Percentiles rank a stretch among this genome's conserved stretches.
Conservation (phyloP, 2,113 vertebrate genomes). For the Agelaius phoeniceus region DNA sequence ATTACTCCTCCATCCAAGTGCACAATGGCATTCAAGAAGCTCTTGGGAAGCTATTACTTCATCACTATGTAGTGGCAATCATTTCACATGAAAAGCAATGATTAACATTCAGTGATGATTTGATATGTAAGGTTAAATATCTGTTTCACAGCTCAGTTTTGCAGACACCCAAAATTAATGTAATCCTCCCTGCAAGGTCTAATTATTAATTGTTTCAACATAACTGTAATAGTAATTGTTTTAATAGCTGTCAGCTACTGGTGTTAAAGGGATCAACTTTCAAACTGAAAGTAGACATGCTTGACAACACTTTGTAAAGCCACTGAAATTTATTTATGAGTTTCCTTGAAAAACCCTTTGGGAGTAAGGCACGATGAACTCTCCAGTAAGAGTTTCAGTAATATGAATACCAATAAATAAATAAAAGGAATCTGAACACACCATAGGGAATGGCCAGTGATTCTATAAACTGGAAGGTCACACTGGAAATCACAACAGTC, state of each 20-base stretch:
- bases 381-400: neutral
- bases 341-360: neutral
- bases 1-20: neutral
- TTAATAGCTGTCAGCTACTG: neutral
- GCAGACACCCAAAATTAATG: neutral
- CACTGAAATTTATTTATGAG: neutral
- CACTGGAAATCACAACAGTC: neutral
- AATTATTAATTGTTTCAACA: neutral
- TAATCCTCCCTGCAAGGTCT: neutral
- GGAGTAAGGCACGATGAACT: neutral
- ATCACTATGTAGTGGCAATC: neutral
- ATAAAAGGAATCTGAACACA: neutral
- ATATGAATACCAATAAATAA: neutral
- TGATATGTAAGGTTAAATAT: neutral
- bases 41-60: neutral
- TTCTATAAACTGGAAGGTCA: neutral
- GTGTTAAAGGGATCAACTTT: neutral
- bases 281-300: neutral
- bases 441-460: neutral
- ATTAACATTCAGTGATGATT: neutral
- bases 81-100: neutral
- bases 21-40: neutral
- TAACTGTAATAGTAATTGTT: neutral
- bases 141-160: neutral
- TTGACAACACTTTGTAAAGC: neutral